Evolutionary conservation across 1,140 invertebrate species (phyloP).

Genomic region (Drosophila navojoa): DNA sequence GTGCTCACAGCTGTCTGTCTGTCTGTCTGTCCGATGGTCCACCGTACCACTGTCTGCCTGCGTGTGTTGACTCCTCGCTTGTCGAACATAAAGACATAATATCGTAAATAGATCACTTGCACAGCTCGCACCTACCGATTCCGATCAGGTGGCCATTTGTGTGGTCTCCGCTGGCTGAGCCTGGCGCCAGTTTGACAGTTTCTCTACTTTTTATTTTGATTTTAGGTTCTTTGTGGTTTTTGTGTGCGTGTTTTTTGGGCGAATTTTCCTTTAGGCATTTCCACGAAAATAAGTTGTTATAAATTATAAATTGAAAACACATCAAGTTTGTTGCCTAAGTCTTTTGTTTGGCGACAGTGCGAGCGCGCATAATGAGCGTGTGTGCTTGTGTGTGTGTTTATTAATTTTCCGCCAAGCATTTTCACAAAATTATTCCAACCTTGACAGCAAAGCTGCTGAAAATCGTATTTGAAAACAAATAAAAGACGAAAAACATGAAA

Average conservation of each 20-base stretch:
- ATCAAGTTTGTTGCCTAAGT: conserved; percentile 64
- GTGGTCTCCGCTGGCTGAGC: conserved; percentile 50
- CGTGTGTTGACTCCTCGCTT: conserved; percentile 51
- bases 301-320: conserved; percentile 10
- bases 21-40: background rate
- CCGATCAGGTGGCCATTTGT: conserved; percentile 38
- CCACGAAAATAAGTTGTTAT: conserved; percentile 30
- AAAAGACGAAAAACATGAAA: conserved; percentile 44
- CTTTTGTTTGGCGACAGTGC: conserved; percentile 45
- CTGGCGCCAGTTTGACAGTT: conserved; percentile 74
- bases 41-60: background rate
- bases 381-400: conserved; percentile 27
- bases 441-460: conserved; percentile 54
- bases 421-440: conserved; percentile 59
- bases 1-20: conserved; percentile 57
- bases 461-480: conserved; percentile 42
- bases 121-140: conserved; percentile 64
- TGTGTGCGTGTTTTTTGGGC: conserved; percentile 8
- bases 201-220: conserved; percentile 4
- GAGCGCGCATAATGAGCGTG: conserved; percentile 40
- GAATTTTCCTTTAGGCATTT: conserved; percentile 24
- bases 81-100: conserved; percentile 76
- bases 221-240: conserved; percentile 39
- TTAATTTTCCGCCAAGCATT: conserved; percentile 61
- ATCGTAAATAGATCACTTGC: conserved; percentile 80